These are phyloP conservation scores for Pegea sp. DNA, from an alignment of 23 tunicate species.

Conservation along the genomic window DNA sequence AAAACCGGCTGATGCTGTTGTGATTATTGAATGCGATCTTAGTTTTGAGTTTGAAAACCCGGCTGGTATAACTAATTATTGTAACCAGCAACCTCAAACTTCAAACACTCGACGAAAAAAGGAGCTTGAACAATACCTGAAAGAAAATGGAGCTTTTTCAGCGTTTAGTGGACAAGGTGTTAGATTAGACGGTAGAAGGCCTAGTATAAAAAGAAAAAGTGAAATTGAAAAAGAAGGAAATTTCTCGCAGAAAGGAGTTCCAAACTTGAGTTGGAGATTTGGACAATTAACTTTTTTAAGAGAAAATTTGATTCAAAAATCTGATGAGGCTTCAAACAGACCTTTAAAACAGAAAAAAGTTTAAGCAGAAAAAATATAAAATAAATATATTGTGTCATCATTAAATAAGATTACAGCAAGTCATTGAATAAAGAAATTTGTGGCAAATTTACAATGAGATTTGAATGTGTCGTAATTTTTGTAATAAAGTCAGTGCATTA, in stretches of 20 bases:
- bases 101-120: constrained; percentile 9
- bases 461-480: no score
- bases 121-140: constrained; percentile 58
- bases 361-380: no score
- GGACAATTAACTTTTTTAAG: constrained; percentile 46
- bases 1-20: constrained; percentile 52
- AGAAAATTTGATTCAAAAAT: no score
- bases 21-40: constrained; percentile 86
- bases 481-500: no score
- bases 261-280: constrained; percentile 72
- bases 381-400: no score
- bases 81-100: constrained; percentile 26
- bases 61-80: constrained; percentile 12
- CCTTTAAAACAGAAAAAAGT: no score
- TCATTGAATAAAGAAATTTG: no score
- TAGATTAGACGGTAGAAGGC: constrained; percentile 48
- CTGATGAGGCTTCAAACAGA: no score
- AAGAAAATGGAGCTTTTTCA: constrained; percentile 46
- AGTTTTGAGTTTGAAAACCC: constrained; percentile 91
- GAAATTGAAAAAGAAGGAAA: constrained; percentile 11
- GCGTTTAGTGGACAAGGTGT: constrained; percentile 67
- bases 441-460: no score
- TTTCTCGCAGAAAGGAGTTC: constrained; percentile 37
- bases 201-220: constrained; percentile 12
- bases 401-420: no score